Base-by-base conservation (phyloP, 2,888 invertebrate species). In the Gastrophysa polygoni region DNA sequence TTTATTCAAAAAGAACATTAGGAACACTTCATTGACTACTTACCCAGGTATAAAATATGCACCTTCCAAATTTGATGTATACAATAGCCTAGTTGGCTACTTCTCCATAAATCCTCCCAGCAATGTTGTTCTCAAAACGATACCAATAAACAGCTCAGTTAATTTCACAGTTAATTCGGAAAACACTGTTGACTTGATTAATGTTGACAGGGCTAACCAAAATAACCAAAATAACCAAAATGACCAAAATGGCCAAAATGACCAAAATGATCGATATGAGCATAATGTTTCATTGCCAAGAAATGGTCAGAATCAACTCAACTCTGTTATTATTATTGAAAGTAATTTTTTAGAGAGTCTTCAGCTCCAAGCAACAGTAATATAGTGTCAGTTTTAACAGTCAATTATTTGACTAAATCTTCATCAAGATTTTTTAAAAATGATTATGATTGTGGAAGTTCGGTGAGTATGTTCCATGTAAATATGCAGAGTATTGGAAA, bases 21-120 rank as follows among this genome's bases (percentile, higher is more conserved):
- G 1, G 47, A 47, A 47, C 47, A 47, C 47, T 17, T 47, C 20
- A 17, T 47, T 48, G 48, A 48, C 48, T 20, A 28, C 10, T 20
- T 20, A 48, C 21, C 48, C 24, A 21, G 24, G 48, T 24, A 24
- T 5, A 24, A 24, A 24, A 24, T 24, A 44, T 11, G 44, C 11
- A 44, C 44, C 16, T 44, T 44, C 16, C 16, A 44, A 44, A 44
- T 44, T 44, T 44, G 1, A 44, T 44, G 44, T 44, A 44, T 44
- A 44, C 44, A 44, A 44, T n/a, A 44, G 16, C 44, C 44, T 44
- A 44, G 44, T 44, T 44, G 44, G 44, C 44, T 44, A 44, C 44
- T 44, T 44, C 44, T 44, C 44, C n/a, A 14, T 44, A 11, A 44
- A 44, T 44, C n/a, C 47, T 47, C 47, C 47, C 18, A 47, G 47